Evolutionary conservation across 2,113 vertebrate genomes (phyloP), one percentile per base, ranked within the genome.

Genomic region (Cyprinodon tularosa): DNA sequence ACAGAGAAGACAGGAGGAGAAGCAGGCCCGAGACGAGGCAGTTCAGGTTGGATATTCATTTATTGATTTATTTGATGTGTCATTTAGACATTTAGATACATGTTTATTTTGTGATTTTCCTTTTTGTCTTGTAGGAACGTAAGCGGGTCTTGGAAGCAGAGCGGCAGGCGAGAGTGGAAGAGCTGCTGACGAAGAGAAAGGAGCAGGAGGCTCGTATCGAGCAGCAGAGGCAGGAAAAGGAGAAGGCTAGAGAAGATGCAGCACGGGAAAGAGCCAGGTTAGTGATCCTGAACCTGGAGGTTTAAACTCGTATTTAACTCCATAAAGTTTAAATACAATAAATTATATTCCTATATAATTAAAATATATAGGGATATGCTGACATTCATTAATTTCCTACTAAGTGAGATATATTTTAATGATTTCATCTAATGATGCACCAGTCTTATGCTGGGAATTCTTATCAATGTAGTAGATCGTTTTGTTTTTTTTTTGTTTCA

Each of bases 171-270:
- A 95, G 98, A 14, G 96, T 99, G 62, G 98, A 98, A 88, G 98
- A 99, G 90, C 84, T 99, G 86, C 77, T 98, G 74, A 92, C 96
- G 84, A 95, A 94, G 74, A 96, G 98, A 80, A 96, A 95, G 45
- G 98, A 99, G 48, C 98, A 99, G 64, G 97, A 99, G 77, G 96
- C 97, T 0, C 95, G 98, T 0, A 98, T 99, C 68, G 98, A 99
- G 14, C 97, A 97, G 80, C 98, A 99, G 89, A 91, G 96, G 66
- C 98, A 99, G 62, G 98, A 99, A 81, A 99, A 98, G 69, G 98
- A 99, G 65, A 95, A 95, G 66, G 98, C 98, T 0, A 93, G 98
- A 7, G 98, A 99, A 70, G 98, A 99, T 61, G 98, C 98, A 0
- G 98, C 98, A 0, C 91, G 98, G 8, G 98, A 99, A 85, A 94